Conservation (phyloP, 2,888 invertebrate species). For the Gymnocheta viridis region DNA sequence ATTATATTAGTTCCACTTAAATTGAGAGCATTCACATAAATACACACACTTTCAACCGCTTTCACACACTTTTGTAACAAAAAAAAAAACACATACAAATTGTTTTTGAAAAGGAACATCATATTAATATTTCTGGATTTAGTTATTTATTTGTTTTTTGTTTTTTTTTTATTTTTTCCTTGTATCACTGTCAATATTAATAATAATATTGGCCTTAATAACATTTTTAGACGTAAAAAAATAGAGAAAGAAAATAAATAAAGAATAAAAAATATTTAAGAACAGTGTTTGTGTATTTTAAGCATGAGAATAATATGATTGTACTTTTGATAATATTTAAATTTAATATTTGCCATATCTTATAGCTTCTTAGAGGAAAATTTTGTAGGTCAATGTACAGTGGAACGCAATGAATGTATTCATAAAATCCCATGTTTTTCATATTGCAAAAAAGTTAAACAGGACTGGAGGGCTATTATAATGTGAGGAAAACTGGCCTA, state of each 20-base stretch:
- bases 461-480: too few relatives aligned
- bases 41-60: neutral
- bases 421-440: too few relatives aligned
- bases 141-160: neutral
- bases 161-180: neutral
- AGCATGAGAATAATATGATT: neutral
- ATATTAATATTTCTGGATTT: constrained; percentile 8
- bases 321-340: constrained; percentile 1
- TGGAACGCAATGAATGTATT: neutral
- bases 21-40: constrained; percentile 15
- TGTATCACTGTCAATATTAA: constrained; percentile 54
- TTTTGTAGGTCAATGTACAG: neutral
- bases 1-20: constrained; percentile 10
- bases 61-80: neutral
- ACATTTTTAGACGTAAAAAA: constrained; percentile 30
- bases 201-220: constrained; percentile 59
- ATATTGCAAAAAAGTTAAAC: too few relatives aligned
- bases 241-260: neutral
- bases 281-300: constrained; percentile 15
- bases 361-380: neutral
- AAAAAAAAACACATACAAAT: neutral
- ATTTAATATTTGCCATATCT: neutral
- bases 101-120: constrained; percentile 4
- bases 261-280: constrained; percentile 2
- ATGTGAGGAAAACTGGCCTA: too few relatives aligned